Evolutionary conservation across 2,113 vertebrate genomes (phyloP), one percentile per base, ranked within the genome.

Genomic region (Tetrax tetrax): DNA sequence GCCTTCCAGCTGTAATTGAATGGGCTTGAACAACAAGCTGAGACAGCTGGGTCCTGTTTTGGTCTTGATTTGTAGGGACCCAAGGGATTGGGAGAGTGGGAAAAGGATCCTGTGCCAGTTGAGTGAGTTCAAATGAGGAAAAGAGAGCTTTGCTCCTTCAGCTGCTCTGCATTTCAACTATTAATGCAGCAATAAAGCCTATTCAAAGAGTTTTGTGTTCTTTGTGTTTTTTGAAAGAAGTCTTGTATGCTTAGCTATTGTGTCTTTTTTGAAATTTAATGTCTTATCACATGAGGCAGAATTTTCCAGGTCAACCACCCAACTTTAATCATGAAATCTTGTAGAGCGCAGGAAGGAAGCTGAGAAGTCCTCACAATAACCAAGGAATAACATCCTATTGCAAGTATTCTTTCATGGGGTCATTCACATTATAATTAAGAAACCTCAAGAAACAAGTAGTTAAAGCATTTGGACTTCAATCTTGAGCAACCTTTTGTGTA

Each of bases 11-110:
- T 92, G 91, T 75, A 94, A 83, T 66, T 90, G 91, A 96, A 93
- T 96, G 65, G 79, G 48, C 66, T 94, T 86, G 65, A 92, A 90
- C 91, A 94, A 93, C 89, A 84, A 54, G 72, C 93, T 64, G 64
- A 85, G 88, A 66, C 94, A 96, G 90, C 92, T 96, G 96, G 95
- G 90, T 96, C 88, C 76, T 95, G 88, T 96, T 96, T 95, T 95
- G 92, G 92, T 93, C 69, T 93, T 87, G 72, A 79, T 92, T 93
- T 96, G 93, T 89, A 78, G 76, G 48, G 64, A 94, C 93, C 93
- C 68, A 91, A 61, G 85, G 72, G 80, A 89, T 22, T 90, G 94
- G 90, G 72, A 95, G 89, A 96, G 86, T 87, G 89, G 83, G 90
- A 90, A 95, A 93, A 60, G 61, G 86, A 83, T 92, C 86, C 35